A percentile compares a stretch with the other conserved stretches of the same genome.
Conservation (phyloP, 2,113 vertebrate genomes). For the Cynocephalus volans region DNA sequence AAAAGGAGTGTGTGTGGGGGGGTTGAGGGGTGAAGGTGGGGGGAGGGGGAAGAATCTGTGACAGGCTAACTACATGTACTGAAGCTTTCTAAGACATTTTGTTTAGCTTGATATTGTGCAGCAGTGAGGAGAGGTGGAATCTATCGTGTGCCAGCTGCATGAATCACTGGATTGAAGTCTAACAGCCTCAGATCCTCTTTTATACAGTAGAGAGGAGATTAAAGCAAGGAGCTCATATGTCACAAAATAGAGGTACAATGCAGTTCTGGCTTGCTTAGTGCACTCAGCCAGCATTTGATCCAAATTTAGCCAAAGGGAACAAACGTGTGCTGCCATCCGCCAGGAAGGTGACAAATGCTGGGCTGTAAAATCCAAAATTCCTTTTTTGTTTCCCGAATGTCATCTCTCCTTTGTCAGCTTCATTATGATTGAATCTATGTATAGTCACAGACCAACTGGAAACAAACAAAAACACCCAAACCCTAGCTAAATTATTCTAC, state of each 20-base stretch:
- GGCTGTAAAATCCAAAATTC: slow-evolving; percentile 83
- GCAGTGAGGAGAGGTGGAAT: slow-evolving; percentile 88
- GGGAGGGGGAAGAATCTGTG: slow-evolving; percentile 76
- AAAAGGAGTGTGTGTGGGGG: slow-evolving; percentile 17
- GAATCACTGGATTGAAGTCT: slow-evolving; percentile 91
- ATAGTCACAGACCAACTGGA: slow-evolving; percentile 87
- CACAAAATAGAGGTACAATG: slow-evolving; percentile 89
- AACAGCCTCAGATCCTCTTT: slow-evolving; percentile 91
- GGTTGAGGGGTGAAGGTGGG: neutral
- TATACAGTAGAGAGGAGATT: slow-evolving; percentile 90
- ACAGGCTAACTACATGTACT: slow-evolving; percentile 86
- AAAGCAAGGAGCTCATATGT: slow-evolving; percentile 90
- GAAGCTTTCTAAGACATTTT: slow-evolving; percentile 90
- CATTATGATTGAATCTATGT: slow-evolving; percentile 87
- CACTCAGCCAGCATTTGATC: slow-evolving; percentile 89
- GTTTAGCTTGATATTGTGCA: slow-evolving; percentile 90
- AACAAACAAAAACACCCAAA: slow-evolving; percentile 84
- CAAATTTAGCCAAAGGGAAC: slow-evolving; percentile 89
- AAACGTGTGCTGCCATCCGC: slow-evolving; percentile 83
- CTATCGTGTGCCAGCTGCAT: slow-evolving; percentile 90
- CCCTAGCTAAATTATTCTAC: slow-evolving; percentile 82
- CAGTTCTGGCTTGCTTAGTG: slow-evolving; percentile 87
- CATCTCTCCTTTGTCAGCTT: slow-evolving; percentile 86
- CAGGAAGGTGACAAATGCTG: slow-evolving; percentile 86
- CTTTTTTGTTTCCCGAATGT: slow-evolving; percentile 87